phyloP scores from a whole-genome alignment of 2,888 invertebrate species.

The Deladenus siricidicola region DNA sequence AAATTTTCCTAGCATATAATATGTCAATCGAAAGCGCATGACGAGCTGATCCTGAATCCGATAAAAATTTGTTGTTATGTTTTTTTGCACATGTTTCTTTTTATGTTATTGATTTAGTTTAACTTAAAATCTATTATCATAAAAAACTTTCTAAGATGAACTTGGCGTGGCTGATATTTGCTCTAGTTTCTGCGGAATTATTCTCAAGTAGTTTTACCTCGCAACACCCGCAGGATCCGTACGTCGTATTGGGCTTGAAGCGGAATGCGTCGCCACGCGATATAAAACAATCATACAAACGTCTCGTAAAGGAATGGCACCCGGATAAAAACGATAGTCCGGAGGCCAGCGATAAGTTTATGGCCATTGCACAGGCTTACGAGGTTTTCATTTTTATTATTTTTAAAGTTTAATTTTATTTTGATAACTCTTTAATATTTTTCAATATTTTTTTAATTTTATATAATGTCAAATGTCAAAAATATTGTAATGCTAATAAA shows the following conservation, averaged over 20 bases:
- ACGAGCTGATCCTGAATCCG: no score
- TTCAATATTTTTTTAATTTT: slow-evolving; percentile 1
- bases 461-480: no score
- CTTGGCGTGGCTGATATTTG: no score
- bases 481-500: no score
- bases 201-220: neutral
- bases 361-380: slow-evolving; percentile 47
- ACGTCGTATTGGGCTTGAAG: slow-evolving; percentile 65
- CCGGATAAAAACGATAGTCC: slow-evolving; percentile 47
- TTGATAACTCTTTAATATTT: slow-evolving; percentile 1
- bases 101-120: no score
- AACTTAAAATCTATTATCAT: no score
- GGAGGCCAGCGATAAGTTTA: slow-evolving; percentile 42
- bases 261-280: slow-evolving; percentile 70
- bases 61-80: no score
- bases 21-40: no score
- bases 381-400: slow-evolving; percentile 27
- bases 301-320: slow-evolving; percentile 75
- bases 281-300: slow-evolving; percentile 79
- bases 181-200: no score
- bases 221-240: slow-evolving; percentile 31
- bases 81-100: no score
- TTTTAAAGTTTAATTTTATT: neutral
- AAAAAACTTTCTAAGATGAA: no score
- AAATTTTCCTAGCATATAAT: no score